Percentiles rank a stretch among this genome's conserved stretches.
Evolutionary conservation across 2,113 vertebrate species (phyloP).

Genomic region (Procavia capensis): DNA sequence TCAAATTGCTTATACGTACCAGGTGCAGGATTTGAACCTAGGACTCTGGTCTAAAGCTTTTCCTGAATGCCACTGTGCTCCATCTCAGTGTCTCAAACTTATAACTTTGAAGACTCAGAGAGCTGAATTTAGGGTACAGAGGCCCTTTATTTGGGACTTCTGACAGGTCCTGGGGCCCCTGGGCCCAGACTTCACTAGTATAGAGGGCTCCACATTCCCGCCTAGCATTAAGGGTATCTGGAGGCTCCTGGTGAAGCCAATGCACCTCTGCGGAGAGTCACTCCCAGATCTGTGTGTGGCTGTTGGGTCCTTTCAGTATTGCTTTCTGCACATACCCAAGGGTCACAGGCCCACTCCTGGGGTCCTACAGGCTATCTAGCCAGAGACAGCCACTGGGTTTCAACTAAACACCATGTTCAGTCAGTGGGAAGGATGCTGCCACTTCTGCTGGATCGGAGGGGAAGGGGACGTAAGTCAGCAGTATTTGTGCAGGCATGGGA

Average conservation of each 20-base stretch:
- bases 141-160: not conserved
- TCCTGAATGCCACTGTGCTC: not conserved
- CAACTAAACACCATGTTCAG: not conserved
- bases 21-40: fast-evolving
- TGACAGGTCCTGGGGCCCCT: not conserved
- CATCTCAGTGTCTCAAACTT: not conserved
- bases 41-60: not conserved
- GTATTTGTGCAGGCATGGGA: too few relatives aligned
- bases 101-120: not conserved
- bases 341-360: not conserved
- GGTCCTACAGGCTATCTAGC: not conserved
- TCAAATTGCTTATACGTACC: not conserved
- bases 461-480: too few relatives aligned
- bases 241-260: not conserved
- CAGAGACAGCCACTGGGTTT: not conserved
- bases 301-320: too few relatives aligned
- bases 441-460: not conserved
- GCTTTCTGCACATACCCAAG: too few relatives aligned
- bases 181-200: too few relatives aligned
- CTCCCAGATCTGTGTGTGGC: fast-evolving
- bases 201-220: fast-evolving
- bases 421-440: not conserved
- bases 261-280: not conserved
- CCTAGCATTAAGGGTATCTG: not conserved
- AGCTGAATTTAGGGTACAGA: not conserved